Evolutionary conservation across 2,888 invertebrate genomes (phyloP), one percentile per base, ranked within the genome.

Genomic region (Physocephala rufipes): DNA sequence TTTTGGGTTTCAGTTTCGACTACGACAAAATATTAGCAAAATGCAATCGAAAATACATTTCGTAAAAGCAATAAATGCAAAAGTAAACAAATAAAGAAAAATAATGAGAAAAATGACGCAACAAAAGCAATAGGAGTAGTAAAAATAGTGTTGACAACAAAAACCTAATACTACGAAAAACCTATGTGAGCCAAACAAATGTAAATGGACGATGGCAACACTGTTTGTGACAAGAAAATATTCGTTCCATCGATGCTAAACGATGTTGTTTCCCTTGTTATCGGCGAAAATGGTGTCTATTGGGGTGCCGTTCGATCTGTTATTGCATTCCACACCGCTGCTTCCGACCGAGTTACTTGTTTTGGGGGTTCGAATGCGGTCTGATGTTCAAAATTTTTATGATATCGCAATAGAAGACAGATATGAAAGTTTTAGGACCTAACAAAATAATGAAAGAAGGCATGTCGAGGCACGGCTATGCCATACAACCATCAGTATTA

Each of bases 21-120:
- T 49, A 61, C 63, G 21, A 63, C 28, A 55, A 36, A 26, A 68
- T 68, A 68, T 68, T 61, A 62, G 68, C 61, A 68, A 68, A 68
- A 68, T 68, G 61, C 68, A 68, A 68, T 68, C 68, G 68, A 47
- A 68, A 68, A 62, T 68, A 30, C 62, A 68, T 68, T 68, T 62
- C 21, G 68, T 61, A 61, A 47, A 68, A 62, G 55, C 61, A 68
- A 62, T 51, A 68, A 61, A 47, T 45, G 16, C 30, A 67, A 36
- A 67, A 24, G 45, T 45, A 67, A 51, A 15, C 47, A 47, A 51
- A 19, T n/a, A 21, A 47, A 30, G 26, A 21, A 67, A 43, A 13
- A 67, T 26, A 21, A 19, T 26, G 45, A 53, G 24, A 26, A 26
- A 45, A 45, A n/a, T 21, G 28, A 68, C n/a, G 5, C 28, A 61